Evolutionary conservation across 2,888 invertebrate genomes (phyloP).

Genomic region (Drosophila imparisetae): DNA sequence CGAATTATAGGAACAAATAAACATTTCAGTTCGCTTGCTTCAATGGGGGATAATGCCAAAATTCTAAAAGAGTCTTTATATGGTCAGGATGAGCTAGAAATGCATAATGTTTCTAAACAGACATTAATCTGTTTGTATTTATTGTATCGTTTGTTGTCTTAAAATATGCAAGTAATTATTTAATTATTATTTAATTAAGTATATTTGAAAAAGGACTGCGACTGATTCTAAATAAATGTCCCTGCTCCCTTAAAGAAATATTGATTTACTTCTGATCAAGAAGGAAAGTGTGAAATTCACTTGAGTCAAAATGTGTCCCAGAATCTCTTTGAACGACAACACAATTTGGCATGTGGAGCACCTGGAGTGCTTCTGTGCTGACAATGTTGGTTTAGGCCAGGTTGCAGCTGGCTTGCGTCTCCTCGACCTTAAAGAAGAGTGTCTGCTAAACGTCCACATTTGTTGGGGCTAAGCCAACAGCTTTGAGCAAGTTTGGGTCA

Average conservation of each 20-base stretch:
- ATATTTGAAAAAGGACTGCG: background rate
- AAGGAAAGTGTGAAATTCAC: background rate
- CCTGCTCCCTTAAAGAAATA: background rate
- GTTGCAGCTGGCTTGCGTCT: slow-evolving; percentile 18
- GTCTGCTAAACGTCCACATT: slow-evolving; percentile 47
- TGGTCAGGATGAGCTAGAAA: background rate
- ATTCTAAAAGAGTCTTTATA: background rate
- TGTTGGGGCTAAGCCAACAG: slow-evolving; percentile 39
- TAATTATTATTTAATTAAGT: background rate
- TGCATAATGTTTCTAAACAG: background rate
- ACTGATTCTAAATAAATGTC: background rate
- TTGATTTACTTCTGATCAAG: background rate
- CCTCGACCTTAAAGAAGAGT: slow-evolving; percentile 32
- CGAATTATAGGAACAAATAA: background rate
- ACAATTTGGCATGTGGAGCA: slow-evolving; percentile 18
- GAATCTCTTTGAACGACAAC: slow-evolving; percentile 29
- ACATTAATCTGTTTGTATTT: background rate
- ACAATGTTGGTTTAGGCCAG: slow-evolving; percentile 34
- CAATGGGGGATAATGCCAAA: background rate
- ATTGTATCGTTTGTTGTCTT: too few relatives aligned
- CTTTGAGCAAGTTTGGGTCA: slow-evolving; percentile 20
- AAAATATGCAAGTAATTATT: background rate
- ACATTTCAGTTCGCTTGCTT: background rate
- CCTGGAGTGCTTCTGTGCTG: slow-evolving; percentile 11
- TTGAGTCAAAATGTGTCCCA: background rate